Evolutionary conservation across 1,140 invertebrate species (phyloP).

Genomic region (Philopotamus ludificatus): DNA sequence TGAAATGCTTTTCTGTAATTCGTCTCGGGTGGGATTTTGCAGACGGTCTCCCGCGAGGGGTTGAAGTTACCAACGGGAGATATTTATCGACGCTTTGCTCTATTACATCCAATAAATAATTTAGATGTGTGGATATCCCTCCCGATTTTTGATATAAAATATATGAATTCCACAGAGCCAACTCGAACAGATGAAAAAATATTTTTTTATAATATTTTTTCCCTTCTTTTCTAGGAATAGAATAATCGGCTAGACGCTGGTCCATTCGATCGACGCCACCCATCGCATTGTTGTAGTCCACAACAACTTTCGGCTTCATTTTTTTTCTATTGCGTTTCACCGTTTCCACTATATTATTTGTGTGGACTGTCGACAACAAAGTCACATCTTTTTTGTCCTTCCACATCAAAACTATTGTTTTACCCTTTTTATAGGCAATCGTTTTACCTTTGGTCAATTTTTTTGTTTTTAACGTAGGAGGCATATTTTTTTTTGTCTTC

Average conservation of each 20-base stretch:
- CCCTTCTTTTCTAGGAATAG: neutral
- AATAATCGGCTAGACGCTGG: neutral
- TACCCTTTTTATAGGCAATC: neutral
- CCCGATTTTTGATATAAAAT: neutral
- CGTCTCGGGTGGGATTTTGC: neutral
- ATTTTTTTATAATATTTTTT: conserved; percentile 9
- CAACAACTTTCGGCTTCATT: neutral
- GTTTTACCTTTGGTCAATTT: neutral
- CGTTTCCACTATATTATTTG: neutral
- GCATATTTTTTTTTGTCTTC: neutral
- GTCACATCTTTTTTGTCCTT: neutral
- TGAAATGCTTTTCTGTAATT: no score
- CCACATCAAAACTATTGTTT: neutral
- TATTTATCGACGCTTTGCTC: conserved; percentile 1
- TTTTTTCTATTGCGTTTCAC: neutral
- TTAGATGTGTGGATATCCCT: neutral
- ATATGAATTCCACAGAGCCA: neutral
- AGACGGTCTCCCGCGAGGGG: neutral
- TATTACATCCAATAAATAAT: neutral
- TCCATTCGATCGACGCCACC: neutral
- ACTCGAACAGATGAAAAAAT: neutral
- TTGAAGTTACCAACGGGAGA: neutral
- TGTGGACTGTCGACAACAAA: neutral
- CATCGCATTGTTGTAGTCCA: neutral
- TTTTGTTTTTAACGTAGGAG: neutral